Percentiles rank a stretch among this genome's conserved stretches.
Conservation (phyloP, 2,797 vertebrate species). For the Clarias pachynema region DNA sequence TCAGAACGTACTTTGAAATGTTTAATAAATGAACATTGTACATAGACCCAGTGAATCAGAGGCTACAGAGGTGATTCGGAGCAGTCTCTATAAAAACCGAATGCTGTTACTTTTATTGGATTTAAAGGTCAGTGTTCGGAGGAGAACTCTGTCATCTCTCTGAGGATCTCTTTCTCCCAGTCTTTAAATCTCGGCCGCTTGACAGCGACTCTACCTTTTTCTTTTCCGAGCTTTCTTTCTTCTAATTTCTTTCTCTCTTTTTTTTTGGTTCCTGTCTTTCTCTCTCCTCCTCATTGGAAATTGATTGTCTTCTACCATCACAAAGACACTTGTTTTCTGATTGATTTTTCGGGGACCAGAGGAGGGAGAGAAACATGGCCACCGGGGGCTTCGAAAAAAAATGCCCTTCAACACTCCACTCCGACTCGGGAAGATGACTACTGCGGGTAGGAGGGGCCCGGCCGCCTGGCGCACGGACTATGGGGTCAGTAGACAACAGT, state of each 20-base stretch:
- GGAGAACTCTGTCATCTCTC: slow-evolving; percentile 38
- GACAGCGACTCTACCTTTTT: slow-evolving; percentile 57
- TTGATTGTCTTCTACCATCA: slow-evolving; percentile 87
- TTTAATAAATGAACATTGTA: slow-evolving; percentile 15
- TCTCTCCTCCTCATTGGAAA: slow-evolving; percentile 77
- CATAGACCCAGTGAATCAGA: slow-evolving; percentile 29
- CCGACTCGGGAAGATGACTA: slow-evolving; percentile 55
- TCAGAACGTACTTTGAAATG: slow-evolving; percentile 3
- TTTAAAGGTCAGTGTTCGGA: slow-evolving; percentile 19
- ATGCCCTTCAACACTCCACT: slow-evolving; percentile 64
- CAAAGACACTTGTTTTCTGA: slow-evolving; percentile 86
- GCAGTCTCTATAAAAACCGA: slow-evolving; percentile 24
- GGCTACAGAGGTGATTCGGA: slow-evolving; percentile 16
- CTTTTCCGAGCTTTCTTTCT: slow-evolving; percentile 43
- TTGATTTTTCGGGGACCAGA: slow-evolving; percentile 74
- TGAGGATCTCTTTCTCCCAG: slow-evolving; percentile 54
- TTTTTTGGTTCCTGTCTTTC: slow-evolving; percentile 56
- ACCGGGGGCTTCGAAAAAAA: slow-evolving; percentile 47
- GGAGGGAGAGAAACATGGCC: slow-evolving; percentile 73
- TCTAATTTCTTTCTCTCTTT: slow-evolving; percentile 45
- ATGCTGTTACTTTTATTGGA: background rate
- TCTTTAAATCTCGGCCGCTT: slow-evolving; percentile 61
- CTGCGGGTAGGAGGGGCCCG: slow-evolving; percentile 29
- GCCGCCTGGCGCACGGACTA: slow-evolving; percentile 26
- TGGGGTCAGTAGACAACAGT: slow-evolving; percentile 22